Conservation (phyloP, 2,888 invertebrate species). For the Amaurobius ferox region DNA sequence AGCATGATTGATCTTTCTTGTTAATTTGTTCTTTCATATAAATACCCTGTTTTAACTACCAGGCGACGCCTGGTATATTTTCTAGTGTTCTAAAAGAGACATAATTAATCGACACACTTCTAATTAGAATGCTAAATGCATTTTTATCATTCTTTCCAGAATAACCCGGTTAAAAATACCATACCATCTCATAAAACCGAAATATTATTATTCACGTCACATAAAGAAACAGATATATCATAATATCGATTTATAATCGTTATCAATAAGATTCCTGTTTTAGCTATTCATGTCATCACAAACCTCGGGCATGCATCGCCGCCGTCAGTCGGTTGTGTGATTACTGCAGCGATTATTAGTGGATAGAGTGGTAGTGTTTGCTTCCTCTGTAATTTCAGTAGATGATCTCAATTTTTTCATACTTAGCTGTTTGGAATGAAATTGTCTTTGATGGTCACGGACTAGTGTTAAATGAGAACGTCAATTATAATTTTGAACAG, state of each 20-base stretch:
- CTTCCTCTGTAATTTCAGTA: background rate
- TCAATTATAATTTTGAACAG: too few relatives aligned
- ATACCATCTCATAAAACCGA: background rate
- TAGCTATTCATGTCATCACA: background rate
- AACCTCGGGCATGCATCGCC: background rate
- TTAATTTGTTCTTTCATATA: too few relatives aligned
- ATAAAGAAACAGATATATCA: background rate
- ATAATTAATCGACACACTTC: background rate
- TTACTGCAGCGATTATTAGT: background rate
- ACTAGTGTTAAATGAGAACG: background rate
- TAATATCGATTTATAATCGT: background rate
- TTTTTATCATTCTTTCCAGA: background rate
- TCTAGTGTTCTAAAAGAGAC: too few relatives aligned
- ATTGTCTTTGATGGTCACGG: background rate
- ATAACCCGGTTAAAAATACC: constrained; percentile 2
- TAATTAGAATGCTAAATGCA: background rate
- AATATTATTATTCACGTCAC: background rate
- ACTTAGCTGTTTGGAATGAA: background rate
- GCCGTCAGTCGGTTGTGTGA: too few relatives aligned
- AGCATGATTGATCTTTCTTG: too few relatives aligned
- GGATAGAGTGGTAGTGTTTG: background rate
- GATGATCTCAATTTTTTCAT: constrained; percentile 14
- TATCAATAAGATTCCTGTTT: background rate
- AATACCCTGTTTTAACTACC: too few relatives aligned
- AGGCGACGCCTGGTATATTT: too few relatives aligned